Base-by-base conservation (phyloP, 1,140 invertebrate species). In the Ceratina australensis region DNA sequence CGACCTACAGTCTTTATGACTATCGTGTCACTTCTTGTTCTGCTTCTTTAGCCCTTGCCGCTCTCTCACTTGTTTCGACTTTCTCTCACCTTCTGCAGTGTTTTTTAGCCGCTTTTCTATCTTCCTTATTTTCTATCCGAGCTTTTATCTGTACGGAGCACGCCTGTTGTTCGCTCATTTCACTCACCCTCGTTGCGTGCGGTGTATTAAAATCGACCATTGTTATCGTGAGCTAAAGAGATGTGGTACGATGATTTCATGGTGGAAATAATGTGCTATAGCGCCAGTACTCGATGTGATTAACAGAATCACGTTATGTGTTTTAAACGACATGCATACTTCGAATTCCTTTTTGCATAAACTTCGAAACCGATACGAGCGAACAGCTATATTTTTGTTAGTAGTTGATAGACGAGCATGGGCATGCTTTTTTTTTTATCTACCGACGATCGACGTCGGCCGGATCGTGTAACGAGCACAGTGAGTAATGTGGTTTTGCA, bases 151-250 rank as follows among this genome's bases (percentile, higher is more conserved):
- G 56, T 56, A 63, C 69, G 75, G 81, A 61, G 75, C 78, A 76
- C 18, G 47, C 63, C 56, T 20, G 18, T n/a, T 20, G 15, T 22
- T 56, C 56, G 22, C 47, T 47, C 65, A 28, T 71, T 50, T 64
- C 42, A n/a, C 50, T 50, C 74, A 0, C 57, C 50, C 61, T 68
- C 49, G 42, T 33, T 20, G 33, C 47, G 57, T 26, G 64, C 59
- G 85, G 69, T 86, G 66, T 83, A 86, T 87, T 87, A 86, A 87
- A 85, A 86, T 81, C 84, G 79, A 68, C 54, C 69, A 86, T 86
- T 85, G 84, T 86, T 79, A 78, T 33, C 67, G 65, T 28, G 57
- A 20, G 47, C 24, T 26, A 57, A 71, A 22, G 54, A 22, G 42
- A 59, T 26, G 18, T 49, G 74, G 26, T 18, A 16, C 54, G 60